Percentiles rank a stretch among this genome's conserved stretches.
These are phyloP conservation scores for Cheracebus regulus DNA, from an alignment of 2,797 vertebrate species.

Conservation along the genomic window DNA sequence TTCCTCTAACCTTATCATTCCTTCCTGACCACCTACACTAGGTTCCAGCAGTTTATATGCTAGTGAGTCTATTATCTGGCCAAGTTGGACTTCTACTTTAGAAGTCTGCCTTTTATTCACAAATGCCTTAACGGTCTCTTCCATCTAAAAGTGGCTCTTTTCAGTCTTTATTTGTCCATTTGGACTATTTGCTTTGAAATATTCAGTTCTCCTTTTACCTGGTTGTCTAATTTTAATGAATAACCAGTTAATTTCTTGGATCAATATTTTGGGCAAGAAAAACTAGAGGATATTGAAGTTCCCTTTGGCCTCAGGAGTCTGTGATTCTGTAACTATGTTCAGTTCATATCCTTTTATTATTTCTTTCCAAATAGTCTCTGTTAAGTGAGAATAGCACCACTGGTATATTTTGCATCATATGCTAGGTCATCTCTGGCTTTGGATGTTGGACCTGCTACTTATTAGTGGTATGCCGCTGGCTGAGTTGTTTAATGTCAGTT, in stretches of 20 bases:
- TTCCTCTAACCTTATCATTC: not conserved
- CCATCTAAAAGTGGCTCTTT: not conserved
- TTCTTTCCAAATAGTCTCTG: not conserved
- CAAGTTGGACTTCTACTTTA: not conserved
- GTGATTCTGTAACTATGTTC: slow-evolving; percentile 29
- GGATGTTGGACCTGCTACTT: not conserved
- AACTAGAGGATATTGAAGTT: not conserved
- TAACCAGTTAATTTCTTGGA: not conserved
- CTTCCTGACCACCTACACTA: not conserved
- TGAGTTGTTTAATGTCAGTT: not conserved
- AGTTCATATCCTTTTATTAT: not conserved
- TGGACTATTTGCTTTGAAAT: not conserved
- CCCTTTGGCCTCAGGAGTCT: not conserved
- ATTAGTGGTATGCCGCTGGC: not conserved
- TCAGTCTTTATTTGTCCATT: not conserved
- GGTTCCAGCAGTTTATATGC: not conserved
- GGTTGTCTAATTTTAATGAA: not conserved
- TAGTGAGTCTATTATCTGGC: not conserved
- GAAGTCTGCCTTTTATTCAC: not conserved
- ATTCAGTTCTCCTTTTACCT: not conserved
- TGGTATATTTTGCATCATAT: not conserved
- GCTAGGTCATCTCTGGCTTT: not conserved
- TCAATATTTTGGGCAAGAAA: not conserved
- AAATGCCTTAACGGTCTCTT: not conserved
- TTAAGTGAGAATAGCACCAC: not conserved